phyloP scores from a whole-genome alignment of 2,113 vertebrate genomes.

The Diadophis punctatus region DNA sequence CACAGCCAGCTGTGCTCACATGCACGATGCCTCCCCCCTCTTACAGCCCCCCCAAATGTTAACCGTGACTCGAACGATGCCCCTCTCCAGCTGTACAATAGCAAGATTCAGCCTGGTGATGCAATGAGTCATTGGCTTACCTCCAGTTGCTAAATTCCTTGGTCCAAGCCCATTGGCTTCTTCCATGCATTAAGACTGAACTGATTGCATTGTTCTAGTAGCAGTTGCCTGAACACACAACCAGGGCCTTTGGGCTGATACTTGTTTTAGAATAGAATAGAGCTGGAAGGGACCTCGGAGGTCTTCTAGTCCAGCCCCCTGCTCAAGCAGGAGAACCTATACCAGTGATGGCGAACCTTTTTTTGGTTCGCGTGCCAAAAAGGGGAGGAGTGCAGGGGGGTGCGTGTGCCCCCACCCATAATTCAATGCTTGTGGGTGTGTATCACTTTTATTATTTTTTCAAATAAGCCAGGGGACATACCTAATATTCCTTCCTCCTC shows the following conservation, averaged over 20 bases:
- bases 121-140: neutral
- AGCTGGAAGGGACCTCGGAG: no score
- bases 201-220: neutral
- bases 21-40: neutral
- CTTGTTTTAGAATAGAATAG: neutral
- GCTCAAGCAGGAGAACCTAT: no score
- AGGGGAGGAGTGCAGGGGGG: no score
- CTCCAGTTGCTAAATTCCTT: neutral
- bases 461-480: no score
- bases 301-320: no score
- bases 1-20: neutral
- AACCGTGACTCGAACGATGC: neutral
- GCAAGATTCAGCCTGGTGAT: neutral
- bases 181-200: neutral
- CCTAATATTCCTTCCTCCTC: no score
- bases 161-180: neutral
- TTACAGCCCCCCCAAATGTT: neutral
- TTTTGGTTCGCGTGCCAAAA: no score
- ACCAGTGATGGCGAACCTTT: no score
- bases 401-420: no score
- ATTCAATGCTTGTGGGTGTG: no score
- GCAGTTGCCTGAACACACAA: neutral
- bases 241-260: neutral
- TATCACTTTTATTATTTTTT: no score
- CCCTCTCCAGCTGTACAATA: neutral